Base-by-base conservation (phyloP, 2,888 invertebrate species). In the Synanthedon vespiformis region DNA sequence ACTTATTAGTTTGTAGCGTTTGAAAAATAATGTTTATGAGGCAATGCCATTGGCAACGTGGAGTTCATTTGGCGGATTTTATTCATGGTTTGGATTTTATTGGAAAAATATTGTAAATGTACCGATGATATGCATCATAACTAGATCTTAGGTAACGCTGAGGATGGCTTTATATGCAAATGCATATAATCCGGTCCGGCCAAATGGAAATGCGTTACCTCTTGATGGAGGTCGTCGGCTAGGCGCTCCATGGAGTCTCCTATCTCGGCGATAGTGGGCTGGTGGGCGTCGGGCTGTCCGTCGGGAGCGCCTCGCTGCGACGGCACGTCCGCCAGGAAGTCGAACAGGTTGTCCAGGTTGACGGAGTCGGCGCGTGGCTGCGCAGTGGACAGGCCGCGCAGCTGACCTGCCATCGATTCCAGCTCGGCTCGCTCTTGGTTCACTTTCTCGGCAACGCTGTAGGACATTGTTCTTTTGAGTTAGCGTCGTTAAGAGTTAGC, bases 291-390 rank as follows among this genome's bases (percentile, higher is more conserved):
- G 49, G 85, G 86, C 68, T 81, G 83, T 12, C 87, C 85, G 53
- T 88, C 88, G 1, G 86, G 84, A 16, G 88, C 86, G n/a, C 85
- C 85, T 0, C 84, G 65, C 54, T 80, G 80, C 4, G 80, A 72
- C 40, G 84, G 88, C 44, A 94, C 93, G 63, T 96, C 96, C 0
- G 95, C 94, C 18, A 96, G 87, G 81, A 96, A 96, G 54, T 95
- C 95, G 81, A 96, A 96, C 64, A 96, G 83, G 77, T 95, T 95
- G 77, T 96, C 96, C 65, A 96, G 81, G 73, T 96, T 95, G 0
- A 96, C 94, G 0, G 94, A 93, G 67, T 94, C 94, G 8, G 91
- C 79, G n/a, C 89, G 74, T 55, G 72, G 70, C 54, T 76, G 66
- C 16, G 74, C 70, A 52, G 74, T 77, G 18, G 74, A 74, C 0